Evolutionary conservation across 2,113 vertebrate species (phyloP).

Genomic region (Callionymus lyra): DNA sequence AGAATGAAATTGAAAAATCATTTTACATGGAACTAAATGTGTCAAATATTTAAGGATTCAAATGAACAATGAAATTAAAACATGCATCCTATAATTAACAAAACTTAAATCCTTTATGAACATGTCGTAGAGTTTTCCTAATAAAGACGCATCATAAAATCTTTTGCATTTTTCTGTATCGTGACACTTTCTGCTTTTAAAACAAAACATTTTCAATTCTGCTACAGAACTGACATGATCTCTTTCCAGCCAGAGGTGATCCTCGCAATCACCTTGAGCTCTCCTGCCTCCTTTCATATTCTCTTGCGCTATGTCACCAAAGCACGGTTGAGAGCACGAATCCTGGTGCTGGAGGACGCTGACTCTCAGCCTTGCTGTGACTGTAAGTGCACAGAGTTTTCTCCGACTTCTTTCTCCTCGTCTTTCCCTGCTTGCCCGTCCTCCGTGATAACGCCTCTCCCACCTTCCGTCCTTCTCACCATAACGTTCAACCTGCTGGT

Average conservation of each 20-base stretch:
- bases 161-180: constrained; percentile 13
- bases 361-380: constrained; percentile 71
- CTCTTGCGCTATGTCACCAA: constrained; percentile 68
- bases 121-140: too few species aligned
- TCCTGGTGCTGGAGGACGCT: constrained; percentile 71
- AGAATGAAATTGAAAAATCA: too few species aligned
- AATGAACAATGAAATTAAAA: too few species aligned
- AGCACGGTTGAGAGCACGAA: constrained; percentile 60
- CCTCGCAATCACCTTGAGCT: constrained; percentile 68
- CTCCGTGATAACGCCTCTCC: constrained; percentile 12
- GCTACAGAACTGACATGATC: constrained; percentile 54
- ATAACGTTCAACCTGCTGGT: constrained; percentile 29
- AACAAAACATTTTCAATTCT: too few species aligned
- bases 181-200: background rate
- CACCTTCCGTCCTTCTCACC: constrained; percentile 6
- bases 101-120: too few species aligned
- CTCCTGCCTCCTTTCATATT: constrained; percentile 73
- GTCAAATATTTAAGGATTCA: too few species aligned
- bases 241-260: constrained; percentile 77
- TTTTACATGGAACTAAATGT: too few species aligned
- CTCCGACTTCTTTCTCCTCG: constrained; percentile 10
- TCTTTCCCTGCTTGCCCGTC: constrained; percentile 16
- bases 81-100: too few species aligned
- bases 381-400: constrained; percentile 73
- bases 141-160: too few species aligned